A percentile compares a stretch with the other conserved stretches of the same genome.
These are phyloP conservation scores for Morus bassanus DNA, from an alignment of 2,797 vertebrate genomes.

Conservation along the genomic window DNA sequence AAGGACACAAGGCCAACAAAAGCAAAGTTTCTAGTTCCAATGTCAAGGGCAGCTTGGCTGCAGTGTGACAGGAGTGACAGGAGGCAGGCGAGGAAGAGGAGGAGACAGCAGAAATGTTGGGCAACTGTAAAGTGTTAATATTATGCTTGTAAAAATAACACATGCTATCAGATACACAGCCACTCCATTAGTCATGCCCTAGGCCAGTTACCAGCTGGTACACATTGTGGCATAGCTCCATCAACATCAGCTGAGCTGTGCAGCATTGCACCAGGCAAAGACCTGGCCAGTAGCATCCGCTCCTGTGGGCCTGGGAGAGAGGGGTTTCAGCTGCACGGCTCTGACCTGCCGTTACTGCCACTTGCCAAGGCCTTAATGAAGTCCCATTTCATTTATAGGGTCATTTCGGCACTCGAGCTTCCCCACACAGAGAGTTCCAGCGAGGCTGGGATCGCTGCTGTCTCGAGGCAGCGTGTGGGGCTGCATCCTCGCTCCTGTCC, in stretches of 20 bases:
- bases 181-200: not conserved
- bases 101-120: not conserved
- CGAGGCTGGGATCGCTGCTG: not conserved
- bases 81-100: not conserved
- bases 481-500: not conserved
- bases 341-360: not conserved
- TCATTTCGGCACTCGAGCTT: fast-evolving
- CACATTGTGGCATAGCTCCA: not conserved
- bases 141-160: constrained; percentile 4
- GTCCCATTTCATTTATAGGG: fast-evolving
- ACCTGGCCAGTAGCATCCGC: not conserved
- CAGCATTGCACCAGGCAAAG: not conserved
- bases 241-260: not conserved
- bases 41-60: not conserved
- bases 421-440: not conserved
- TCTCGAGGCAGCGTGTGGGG: not conserved
- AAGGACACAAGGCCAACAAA: not conserved
- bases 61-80: not conserved
- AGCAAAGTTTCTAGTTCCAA: not conserved
- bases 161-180: not conserved
- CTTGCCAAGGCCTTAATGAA: not conserved
- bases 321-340: not conserved
- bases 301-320: not conserved
- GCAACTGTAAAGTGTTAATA: not conserved
- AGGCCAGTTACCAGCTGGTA: not conserved